phyloP scores from a whole-genome alignment of 2,888 invertebrate species.

The Philopedon plagiatum region DNA sequence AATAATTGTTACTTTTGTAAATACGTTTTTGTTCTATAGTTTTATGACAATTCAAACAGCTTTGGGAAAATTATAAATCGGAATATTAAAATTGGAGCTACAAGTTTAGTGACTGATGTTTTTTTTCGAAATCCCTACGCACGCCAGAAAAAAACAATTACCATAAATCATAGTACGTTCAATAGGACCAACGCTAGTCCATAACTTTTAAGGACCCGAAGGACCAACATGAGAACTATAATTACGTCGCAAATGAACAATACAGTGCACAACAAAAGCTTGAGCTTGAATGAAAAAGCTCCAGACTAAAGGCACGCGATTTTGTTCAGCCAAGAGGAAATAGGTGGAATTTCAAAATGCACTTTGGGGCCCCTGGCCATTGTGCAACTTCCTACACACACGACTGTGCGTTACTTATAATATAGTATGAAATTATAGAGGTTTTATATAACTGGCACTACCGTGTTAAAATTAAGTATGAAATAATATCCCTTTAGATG shows the following conservation, averaged over 20 bases:
- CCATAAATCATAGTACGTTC: not conserved
- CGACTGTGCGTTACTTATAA: conserved; percentile 27
- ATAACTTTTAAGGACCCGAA: conserved; percentile 11
- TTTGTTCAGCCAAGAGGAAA: conserved; percentile 53
- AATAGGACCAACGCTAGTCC: conserved; percentile 6
- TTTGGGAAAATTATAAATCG: too few species aligned
- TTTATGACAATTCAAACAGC: too few species aligned
- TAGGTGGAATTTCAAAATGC: conserved; percentile 58
- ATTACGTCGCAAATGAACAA: conserved; percentile 52
- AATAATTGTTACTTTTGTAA: too few species aligned
- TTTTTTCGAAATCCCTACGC: too few species aligned
- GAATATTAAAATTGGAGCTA: too few species aligned
- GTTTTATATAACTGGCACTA: conserved; percentile 34
- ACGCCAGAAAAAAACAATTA: not conserved
- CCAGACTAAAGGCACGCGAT: conserved; percentile 53
- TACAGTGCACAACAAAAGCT: conserved; percentile 46
- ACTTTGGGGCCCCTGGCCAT: conserved; percentile 53
- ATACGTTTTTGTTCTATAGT: too few species aligned
- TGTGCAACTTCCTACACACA: conserved; percentile 55
- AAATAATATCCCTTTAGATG: conserved; percentile 30
- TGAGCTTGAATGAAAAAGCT: conserved; percentile 38
- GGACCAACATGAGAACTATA: conserved; percentile 50
- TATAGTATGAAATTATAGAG: conserved; percentile 32
- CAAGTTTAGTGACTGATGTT: too few species aligned
- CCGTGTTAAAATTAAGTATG: conserved; percentile 27